A percentile compares a stretch with the other conserved stretches of the same genome.
Conservation (phyloP, 2,888 invertebrate species). For the Tetranychus piercei region DNA sequence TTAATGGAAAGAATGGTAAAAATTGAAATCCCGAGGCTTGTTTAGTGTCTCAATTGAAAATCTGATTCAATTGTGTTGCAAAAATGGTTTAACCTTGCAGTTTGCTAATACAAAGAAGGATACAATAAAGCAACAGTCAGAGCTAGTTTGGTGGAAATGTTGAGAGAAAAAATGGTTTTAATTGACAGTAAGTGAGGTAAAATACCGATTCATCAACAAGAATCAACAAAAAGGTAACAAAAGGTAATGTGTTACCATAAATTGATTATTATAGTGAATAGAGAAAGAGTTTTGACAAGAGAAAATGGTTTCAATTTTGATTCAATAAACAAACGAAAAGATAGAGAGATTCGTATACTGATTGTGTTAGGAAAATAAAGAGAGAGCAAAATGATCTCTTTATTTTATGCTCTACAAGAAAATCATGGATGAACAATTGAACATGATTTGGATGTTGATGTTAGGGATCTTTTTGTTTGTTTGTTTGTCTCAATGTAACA, state of each 20-base stretch:
- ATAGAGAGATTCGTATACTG: background rate
- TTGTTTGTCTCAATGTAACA: background rate
- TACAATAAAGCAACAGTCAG: no score
- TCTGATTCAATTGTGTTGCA: no score
- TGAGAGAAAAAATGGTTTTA: no score
- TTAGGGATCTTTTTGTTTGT: background rate
- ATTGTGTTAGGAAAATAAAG: background rate
- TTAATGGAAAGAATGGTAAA: no score
- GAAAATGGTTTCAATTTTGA: background rate
- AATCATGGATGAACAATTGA: background rate
- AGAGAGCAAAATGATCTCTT: background rate
- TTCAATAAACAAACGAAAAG: background rate
- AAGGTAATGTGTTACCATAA: background rate
- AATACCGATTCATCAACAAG: background rate
- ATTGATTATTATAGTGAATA: background rate
- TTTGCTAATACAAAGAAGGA: no score
- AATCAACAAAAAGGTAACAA: background rate
- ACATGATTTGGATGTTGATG: no score
- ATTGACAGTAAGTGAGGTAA: background rate
- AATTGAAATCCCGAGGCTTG: no score
- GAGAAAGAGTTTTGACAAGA: background rate
- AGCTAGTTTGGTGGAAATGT: no score
- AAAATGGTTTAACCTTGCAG: no score
- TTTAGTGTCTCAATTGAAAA: no score
- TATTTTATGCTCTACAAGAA: background rate